Conservation (phyloP, 2,113 vertebrate genomes). For the Strigops habroptila region DNA sequence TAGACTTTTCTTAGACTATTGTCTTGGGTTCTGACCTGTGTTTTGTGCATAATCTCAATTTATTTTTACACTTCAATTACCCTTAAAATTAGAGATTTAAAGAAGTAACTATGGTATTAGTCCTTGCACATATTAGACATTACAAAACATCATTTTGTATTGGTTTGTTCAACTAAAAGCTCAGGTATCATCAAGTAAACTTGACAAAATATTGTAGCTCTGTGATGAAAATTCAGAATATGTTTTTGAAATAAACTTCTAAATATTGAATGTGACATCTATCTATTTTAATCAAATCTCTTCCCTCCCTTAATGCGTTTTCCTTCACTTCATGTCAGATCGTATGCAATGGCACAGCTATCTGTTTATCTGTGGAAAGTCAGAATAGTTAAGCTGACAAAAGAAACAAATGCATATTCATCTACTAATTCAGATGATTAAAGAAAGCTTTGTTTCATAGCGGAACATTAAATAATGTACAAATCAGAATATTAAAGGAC, state of each 20-base stretch:
- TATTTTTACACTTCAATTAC: neutral
- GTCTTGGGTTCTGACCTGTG: neutral
- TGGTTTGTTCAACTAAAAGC: neutral
- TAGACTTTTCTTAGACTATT: neutral
- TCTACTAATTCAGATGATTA: neutral
- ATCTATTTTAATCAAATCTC: slow-evolving; percentile 50
- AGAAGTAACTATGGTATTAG: neutral
- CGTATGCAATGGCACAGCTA: neutral
- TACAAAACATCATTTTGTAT: neutral
- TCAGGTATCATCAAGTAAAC: neutral
- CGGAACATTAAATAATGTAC: neutral
- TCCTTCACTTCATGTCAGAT: slow-evolving; percentile 5
- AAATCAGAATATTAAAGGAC: neutral
- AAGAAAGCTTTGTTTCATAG: neutral
- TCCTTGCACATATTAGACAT: neutral
- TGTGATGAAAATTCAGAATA: slow-evolving; percentile 9
- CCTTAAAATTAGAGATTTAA: neutral
- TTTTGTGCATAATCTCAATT: neutral
- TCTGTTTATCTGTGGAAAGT: neutral
- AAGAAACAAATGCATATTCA: neutral
- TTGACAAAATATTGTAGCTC: neutral
- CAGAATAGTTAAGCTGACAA: neutral
- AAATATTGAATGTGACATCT: slow-evolving; percentile 19
- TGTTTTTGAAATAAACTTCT: slow-evolving; percentile 19
- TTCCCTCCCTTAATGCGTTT: neutral